phyloP scores from a whole-genome alignment of 2,888 invertebrate genomes.

The Alitta virens region DNA sequence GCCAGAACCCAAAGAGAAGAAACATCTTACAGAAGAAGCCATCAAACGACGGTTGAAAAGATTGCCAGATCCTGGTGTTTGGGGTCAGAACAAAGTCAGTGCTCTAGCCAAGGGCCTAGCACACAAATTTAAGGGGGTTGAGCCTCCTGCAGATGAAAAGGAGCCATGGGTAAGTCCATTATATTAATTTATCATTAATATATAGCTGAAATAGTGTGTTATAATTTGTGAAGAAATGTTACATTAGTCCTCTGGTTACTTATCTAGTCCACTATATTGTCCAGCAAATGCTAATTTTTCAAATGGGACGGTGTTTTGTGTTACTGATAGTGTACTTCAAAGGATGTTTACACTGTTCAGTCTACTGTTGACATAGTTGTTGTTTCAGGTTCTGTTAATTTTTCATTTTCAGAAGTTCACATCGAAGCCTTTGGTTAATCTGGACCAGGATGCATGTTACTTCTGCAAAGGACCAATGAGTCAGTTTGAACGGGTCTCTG shows the following conservation, averaged over 20 bases:
- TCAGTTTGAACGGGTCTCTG: constrained; percentile 85
- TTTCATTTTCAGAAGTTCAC: constrained; percentile 46
- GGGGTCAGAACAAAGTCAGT: constrained; percentile 50
- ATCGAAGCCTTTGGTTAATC: constrained; percentile 8
- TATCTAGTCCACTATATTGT: no score
- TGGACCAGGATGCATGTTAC: constrained; percentile 64
- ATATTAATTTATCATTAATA: neutral
- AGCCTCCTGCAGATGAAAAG: neutral
- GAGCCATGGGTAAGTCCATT: neutral
- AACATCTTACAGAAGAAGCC: neutral
- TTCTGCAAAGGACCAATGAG: constrained; percentile 91
- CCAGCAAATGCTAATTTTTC: no score
- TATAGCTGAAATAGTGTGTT: no score
- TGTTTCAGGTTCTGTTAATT: neutral
- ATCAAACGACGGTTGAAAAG: neutral
- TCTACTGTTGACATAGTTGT: no score
- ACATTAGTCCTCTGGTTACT: no score
- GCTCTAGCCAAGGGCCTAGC: constrained; percentile 26
- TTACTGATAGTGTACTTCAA: no score
- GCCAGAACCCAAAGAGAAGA: neutral
- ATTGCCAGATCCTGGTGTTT: constrained; percentile 10
- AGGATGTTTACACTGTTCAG: no score
- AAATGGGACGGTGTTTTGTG: no score
- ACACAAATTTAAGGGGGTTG: constrained; percentile 20
- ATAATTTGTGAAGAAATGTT: no score